Percentiles rank a stretch among this genome's conserved stretches.
phyloP scores from a whole-genome alignment of 2,113 vertebrate genomes.

The Mormoops blainvillei region DNA sequence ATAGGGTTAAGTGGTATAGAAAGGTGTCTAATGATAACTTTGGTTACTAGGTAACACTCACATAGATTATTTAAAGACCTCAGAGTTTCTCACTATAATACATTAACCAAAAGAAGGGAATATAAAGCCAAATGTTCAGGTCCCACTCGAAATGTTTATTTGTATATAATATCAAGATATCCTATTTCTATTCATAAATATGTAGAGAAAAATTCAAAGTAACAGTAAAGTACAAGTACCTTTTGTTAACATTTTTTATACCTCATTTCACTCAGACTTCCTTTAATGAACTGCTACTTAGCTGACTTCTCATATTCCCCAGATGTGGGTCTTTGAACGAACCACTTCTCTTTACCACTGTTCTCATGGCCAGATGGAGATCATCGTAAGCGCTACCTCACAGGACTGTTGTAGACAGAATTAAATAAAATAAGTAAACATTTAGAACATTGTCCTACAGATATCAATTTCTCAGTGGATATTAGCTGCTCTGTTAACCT shows the following conservation, averaged over 20 bases:
- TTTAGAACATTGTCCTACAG: background rate
- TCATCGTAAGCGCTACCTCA: background rate
- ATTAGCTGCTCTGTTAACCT: background rate
- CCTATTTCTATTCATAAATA: background rate
- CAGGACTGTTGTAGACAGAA: background rate
- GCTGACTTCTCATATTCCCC: background rate
- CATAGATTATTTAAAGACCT: background rate
- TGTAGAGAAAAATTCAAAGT: background rate
- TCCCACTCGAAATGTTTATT: background rate
- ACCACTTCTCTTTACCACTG: background rate
- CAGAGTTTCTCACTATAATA: background rate
- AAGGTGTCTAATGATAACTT: background rate
- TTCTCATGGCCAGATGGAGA: background rate
- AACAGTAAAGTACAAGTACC: background rate
- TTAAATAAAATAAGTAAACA: background rate
- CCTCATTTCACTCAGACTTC: background rate
- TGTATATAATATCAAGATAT: background rate
- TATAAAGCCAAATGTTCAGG: background rate
- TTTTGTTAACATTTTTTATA: background rate
- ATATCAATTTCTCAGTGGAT: background rate
- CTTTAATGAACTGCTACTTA: background rate
- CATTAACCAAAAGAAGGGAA: background rate
- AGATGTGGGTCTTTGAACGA: background rate
- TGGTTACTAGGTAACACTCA: background rate
- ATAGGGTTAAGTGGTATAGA: background rate